Evolutionary conservation across 2,797 vertebrate species (phyloP).

Genomic region (Poecilia wingei): DNA sequence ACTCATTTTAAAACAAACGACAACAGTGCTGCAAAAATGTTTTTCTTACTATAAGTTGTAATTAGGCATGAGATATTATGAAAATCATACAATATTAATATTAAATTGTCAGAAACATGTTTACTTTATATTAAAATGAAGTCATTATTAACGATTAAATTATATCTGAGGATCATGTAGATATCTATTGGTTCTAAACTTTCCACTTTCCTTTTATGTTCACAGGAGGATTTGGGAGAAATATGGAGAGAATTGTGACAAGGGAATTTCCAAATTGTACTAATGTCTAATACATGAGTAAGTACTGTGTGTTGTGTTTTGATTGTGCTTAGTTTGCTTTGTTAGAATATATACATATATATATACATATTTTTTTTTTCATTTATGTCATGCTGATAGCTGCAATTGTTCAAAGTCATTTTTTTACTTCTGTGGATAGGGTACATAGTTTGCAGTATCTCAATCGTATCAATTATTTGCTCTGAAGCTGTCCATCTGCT

Average conservation of each 20-base stretch:
- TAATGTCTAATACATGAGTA: conserved; percentile 87
- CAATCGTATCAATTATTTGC: conserved; percentile 36
- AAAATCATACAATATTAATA: conserved; percentile 38
- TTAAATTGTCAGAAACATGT: conserved; percentile 20
- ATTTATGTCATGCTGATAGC: conserved; percentile 47
- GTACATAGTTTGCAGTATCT: conserved; percentile 48
- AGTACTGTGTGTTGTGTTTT: conserved; percentile 68
- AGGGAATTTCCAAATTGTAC: conserved; percentile 98
- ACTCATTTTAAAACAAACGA: neutral
- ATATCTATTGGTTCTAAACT: conserved; percentile 26
- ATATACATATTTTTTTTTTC: conserved; percentile 12
- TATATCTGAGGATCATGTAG: neutral
- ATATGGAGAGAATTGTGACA: conserved; percentile 88
- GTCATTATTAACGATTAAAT: conserved; percentile 1
- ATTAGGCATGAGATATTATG: conserved; percentile 30
- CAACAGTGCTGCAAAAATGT: neutral
- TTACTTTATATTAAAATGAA: conserved; percentile 20
- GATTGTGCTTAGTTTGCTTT: conserved; percentile 64
- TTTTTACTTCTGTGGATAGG: conserved; percentile 54
- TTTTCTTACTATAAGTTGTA: conserved; percentile 23
- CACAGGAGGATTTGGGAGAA: conserved; percentile 89
- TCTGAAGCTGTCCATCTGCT: conserved; percentile 37
- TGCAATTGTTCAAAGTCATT: conserved; percentile 58
- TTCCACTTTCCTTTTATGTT: conserved; percentile 44
- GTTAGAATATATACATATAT: conserved; percentile 20